phyloP scores from a whole-genome alignment of 2,113 vertebrate species.

The Alouatta palliata region DNA sequence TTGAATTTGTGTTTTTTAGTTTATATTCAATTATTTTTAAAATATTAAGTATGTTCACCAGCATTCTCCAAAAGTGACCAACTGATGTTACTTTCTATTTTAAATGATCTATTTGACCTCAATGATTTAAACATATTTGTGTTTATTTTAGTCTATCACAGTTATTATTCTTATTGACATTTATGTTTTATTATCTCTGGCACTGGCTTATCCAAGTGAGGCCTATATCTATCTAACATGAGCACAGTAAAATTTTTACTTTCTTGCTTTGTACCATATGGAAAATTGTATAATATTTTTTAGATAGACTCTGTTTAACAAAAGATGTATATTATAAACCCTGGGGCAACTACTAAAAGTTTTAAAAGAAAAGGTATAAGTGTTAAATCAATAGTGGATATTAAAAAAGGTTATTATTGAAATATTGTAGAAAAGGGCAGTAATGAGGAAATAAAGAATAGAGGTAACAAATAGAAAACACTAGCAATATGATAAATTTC shows the following conservation, averaged over 20 bases:
- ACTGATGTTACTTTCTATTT: not conserved
- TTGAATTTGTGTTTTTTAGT: not conserved
- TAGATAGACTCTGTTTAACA: not conserved
- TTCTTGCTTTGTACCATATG: not conserved
- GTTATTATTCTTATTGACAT: not conserved
- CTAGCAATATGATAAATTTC: not conserved
- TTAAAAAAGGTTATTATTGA: not conserved
- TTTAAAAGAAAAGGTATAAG: not conserved
- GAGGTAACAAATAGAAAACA: not conserved
- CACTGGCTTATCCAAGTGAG: not conserved
- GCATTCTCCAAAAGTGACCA: not conserved
- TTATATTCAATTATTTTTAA: slow-evolving; percentile 18
- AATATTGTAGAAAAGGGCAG: not conserved
- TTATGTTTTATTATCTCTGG: not conserved
- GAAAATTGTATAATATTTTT: not conserved
- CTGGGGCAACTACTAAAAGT: not conserved
- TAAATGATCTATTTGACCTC: not conserved
- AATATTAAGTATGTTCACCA: not conserved
- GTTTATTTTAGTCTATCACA: not conserved
- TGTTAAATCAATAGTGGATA: not conserved
- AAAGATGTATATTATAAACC: not conserved
- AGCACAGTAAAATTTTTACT: not conserved
- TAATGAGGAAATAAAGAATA: not conserved
- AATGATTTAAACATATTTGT: not conserved
- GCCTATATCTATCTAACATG: not conserved